phyloP scores from a whole-genome alignment of 1,140 invertebrate genomes.

The Zaprionus camerounensis region DNA sequence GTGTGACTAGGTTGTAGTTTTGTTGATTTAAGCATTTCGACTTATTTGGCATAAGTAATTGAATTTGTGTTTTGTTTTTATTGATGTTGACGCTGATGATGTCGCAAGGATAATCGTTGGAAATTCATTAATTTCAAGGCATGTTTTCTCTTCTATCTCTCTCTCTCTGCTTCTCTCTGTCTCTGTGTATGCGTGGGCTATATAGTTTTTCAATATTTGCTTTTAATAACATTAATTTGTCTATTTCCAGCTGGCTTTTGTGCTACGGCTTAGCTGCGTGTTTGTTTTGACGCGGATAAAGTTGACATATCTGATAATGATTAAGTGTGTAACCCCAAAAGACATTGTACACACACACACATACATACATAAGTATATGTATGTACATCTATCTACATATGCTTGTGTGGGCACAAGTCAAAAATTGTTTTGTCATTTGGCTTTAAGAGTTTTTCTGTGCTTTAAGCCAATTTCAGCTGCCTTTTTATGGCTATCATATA shows the following conservation, averaged over 20 bases:
- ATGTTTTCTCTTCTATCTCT: background rate
- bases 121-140: conserved; percentile 73
- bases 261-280: conserved; percentile 53
- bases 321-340: conserved; percentile 53
- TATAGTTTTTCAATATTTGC: conserved; percentile 66
- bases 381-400: conserved; percentile 9
- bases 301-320: conserved; percentile 75
- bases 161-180: conserved; percentile 7
- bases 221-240: conserved; percentile 79
- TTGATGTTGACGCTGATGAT: conserved; percentile 67
- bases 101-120: conserved; percentile 73
- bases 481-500: conserved; percentile 73
- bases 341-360: background rate
- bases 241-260: conserved; percentile 58
- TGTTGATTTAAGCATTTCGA: conserved; percentile 77
- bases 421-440: conserved; percentile 66
- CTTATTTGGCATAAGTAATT: conserved; percentile 83
- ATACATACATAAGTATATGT: conserved; percentile 7
- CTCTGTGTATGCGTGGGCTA: conserved; percentile 20
- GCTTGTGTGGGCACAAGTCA: conserved; percentile 44
- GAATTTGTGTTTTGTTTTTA: conserved; percentile 76
- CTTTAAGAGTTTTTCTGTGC: conserved; percentile 52
- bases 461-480: conserved; percentile 67
- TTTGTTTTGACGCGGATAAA: conserved; percentile 77
- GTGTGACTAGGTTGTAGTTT: conserved; percentile 59